Evolutionary conservation across 1,140 invertebrate genomes (phyloP).

Genomic region (Neodiprion pinetum): DNA sequence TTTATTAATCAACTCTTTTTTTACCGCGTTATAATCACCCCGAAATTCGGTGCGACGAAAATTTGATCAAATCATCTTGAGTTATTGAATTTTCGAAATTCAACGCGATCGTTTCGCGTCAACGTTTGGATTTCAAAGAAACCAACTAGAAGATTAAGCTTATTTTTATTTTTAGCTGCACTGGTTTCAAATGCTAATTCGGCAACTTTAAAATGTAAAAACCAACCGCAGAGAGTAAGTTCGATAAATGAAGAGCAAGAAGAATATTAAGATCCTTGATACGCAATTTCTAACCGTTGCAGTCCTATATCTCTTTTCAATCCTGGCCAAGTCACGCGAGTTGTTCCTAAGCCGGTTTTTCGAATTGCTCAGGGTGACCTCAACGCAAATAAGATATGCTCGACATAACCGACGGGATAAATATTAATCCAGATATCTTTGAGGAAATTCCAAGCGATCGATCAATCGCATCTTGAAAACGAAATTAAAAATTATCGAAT

Average conservation of each 20-base stretch:
- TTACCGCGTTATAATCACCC: no score
- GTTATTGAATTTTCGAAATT: no score
- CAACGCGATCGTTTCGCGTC: conserved; percentile 28
- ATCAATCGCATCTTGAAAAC: no score
- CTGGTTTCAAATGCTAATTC: background rate
- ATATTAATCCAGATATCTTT: no score
- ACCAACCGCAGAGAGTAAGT: background rate
- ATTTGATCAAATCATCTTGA: no score
- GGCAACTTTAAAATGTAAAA: background rate
- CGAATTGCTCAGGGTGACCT: background rate
- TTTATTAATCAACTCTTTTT: background rate
- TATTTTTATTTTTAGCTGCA: no score
- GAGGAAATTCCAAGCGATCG: no score
- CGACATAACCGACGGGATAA: no score
- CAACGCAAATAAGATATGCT: no score
- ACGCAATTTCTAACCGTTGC: background rate
- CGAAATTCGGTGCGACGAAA: no score
- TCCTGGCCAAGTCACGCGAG: background rate
- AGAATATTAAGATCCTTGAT: background rate
- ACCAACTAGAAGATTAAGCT: conserved; percentile 26
- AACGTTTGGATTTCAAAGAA: conserved; percentile 33
- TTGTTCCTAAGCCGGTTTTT: background rate
- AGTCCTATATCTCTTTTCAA: background rate
- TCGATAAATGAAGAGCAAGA: background rate
- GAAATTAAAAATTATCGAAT: no score